Percentiles rank a stretch among this genome's conserved stretches.
These are phyloP conservation scores for Phallusia fumigata DNA, from an alignment of 23 tunicate species.

Conservation along the genomic window DNA sequence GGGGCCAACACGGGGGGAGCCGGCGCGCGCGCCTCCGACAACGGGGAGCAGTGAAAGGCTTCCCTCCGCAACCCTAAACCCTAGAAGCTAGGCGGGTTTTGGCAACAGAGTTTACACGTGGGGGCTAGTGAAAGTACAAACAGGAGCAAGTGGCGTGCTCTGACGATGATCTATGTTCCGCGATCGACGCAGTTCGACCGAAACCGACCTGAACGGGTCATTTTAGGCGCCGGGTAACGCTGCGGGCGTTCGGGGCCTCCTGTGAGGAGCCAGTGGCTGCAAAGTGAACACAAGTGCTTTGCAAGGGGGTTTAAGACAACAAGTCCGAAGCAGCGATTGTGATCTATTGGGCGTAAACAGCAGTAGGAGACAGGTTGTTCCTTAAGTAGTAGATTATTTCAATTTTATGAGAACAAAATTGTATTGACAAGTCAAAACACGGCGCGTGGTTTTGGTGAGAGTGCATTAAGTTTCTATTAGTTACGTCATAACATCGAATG, in stretches of 20 bases:
- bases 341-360: not conserved
- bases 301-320: not conserved
- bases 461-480: too few relatives aligned
- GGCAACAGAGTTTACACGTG: conserved; percentile 5
- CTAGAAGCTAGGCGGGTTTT: not conserved
- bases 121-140: not conserved
- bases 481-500: too few relatives aligned
- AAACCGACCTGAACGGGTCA: not conserved
- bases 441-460: too few relatives aligned
- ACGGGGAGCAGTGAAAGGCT: too few relatives aligned
- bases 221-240: not conserved
- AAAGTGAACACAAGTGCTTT: not conserved
- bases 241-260: not conserved
- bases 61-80: conserved; percentile 1
- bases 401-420: not conserved
- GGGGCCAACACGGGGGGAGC: not conserved
- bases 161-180: not conserved
- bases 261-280: not conserved
- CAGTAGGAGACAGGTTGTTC: too few relatives aligned
- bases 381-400: too few relatives aligned
- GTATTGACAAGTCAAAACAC: too few relatives aligned
- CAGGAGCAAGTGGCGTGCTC: not conserved
- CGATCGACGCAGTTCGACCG: not conserved
- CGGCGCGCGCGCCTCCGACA: not conserved
- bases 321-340: not conserved